Conservation (phyloP, 2,888 invertebrate genomes). For the Anaspis maculata region DNA sequence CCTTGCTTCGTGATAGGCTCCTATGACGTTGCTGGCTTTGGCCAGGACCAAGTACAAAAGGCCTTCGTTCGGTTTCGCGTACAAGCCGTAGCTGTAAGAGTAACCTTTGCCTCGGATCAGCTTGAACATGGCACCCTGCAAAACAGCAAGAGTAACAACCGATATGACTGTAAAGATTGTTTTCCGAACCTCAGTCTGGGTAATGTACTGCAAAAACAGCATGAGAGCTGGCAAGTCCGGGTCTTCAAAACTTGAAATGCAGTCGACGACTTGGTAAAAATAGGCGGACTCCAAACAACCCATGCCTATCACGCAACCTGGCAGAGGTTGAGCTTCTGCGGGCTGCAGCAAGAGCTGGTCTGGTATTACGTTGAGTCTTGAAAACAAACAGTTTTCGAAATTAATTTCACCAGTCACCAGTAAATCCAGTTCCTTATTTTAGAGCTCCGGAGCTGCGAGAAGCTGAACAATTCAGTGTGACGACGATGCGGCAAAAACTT, state of each 20-base stretch:
- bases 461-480: too few species aligned
- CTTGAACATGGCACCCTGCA: conserved; percentile 80
- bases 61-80: conserved; percentile 57
- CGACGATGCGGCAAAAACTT: too few species aligned
- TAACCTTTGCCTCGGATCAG: conserved; percentile 80
- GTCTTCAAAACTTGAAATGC: conserved; percentile 54
- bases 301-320: conserved; percentile 65
- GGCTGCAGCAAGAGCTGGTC: conserved; percentile 43
- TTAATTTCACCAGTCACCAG: too few species aligned
- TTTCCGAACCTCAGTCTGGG: conserved; percentile 67
- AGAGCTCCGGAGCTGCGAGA: too few species aligned
- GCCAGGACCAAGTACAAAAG: conserved; percentile 64
- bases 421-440: too few species aligned
- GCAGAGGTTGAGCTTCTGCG: conserved; percentile 34
- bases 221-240: conserved; percentile 64
- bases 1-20: conserved; percentile 71
- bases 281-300: conserved; percentile 76
- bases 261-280: conserved; percentile 58
- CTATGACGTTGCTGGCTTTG: conserved; percentile 68
- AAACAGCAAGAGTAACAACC: background rate
- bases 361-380: conserved; percentile 40
- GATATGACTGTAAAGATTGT: too few species aligned
- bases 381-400: too few species aligned
- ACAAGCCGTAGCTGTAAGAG: conserved; percentile 69
- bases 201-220: conserved; percentile 78